Percentiles rank a stretch among this genome's conserved stretches.
phyloP scores from a whole-genome alignment of 2,888 invertebrate species.

The Xestia c-nigrum region DNA sequence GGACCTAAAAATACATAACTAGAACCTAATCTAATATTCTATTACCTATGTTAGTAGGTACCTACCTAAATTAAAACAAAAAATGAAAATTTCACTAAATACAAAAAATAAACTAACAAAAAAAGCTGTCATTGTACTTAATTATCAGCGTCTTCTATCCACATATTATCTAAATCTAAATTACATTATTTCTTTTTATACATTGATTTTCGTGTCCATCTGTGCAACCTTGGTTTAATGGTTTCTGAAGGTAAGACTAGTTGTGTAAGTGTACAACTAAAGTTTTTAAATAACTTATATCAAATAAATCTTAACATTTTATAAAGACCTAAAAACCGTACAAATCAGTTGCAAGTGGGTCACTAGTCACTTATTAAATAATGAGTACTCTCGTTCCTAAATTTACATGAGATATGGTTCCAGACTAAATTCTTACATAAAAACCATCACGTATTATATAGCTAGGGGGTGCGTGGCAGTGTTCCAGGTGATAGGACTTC shows the following conservation, averaged over 20 bases:
- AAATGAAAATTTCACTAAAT: not conserved
- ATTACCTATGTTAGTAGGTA: not conserved
- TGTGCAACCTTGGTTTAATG: not conserved
- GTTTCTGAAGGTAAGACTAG: not conserved
- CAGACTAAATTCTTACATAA: not conserved
- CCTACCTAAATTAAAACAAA: not conserved
- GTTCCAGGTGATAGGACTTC: slow-evolving; percentile 25
- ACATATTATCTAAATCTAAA: not conserved
- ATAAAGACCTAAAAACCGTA: not conserved
- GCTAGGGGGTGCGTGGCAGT: slow-evolving; percentile 28
- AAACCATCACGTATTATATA: slow-evolving; percentile 36
- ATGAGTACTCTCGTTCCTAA: not conserved
- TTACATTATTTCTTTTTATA: not conserved
- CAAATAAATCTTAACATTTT: not conserved
- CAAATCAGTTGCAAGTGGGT: not conserved
- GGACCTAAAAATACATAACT: not conserved
- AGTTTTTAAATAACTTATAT: not conserved
- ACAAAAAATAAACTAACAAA: not conserved
- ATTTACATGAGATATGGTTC: not conserved
- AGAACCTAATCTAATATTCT: not conserved
- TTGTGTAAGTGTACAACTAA: not conserved
- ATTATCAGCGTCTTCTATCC: not conserved
- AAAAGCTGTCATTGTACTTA: not conserved
- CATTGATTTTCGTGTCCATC: not conserved
- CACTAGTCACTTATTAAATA: not conserved